Base-by-base conservation (phyloP, 2,113 vertebrate genomes). In the Limanda limanda region DNA sequence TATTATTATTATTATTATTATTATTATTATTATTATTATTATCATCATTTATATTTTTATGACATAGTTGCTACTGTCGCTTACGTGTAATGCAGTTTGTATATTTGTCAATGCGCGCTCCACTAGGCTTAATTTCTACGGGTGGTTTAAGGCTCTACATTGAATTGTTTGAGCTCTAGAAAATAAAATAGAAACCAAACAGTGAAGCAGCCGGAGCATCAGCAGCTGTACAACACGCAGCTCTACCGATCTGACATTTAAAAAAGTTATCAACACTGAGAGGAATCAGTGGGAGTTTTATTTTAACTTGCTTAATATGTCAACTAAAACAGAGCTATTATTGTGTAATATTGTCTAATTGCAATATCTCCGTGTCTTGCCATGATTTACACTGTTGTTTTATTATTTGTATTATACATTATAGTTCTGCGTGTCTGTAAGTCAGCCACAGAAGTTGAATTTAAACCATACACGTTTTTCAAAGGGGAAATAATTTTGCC, bases 111-210 rank as follows among this genome's bases (percentile, higher is more conserved):
- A 18, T 15, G 6, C 47, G 47, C 47, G 18, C 47, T 18, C 14
- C 47, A 51, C 6, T 18, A 15, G 47, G 17, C 15, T 51, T 15
- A 17, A 68, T 51, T 48, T 48, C 15, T 25, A 27, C 45, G 45
- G 45, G 45, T 18, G 1, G n/a, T 24, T 73, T 18, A 13, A 37
- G 23, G 12, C 31, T 31, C 31, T 31, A 31, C 6, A 31, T 31
- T 31, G 6, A 31, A 31, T 31, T 7, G 31, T 31, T 31, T 31
- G 31, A 6, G 31, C 31, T 31, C 31, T 31, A 31, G 31, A 7
- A 31, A 31, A 47, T 31, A 55, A 74, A 82, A 79, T 4, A 63
- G 1, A n/a, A 54, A 24, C 5, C 20, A n/a, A 27, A 59, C 23
- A 81, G 0, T 27, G 2, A 54, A 52, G 54, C 45, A 25, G 23